phyloP scores from a whole-genome alignment of 1,140 invertebrate genomes.

The Drosophila ohnishii region DNA sequence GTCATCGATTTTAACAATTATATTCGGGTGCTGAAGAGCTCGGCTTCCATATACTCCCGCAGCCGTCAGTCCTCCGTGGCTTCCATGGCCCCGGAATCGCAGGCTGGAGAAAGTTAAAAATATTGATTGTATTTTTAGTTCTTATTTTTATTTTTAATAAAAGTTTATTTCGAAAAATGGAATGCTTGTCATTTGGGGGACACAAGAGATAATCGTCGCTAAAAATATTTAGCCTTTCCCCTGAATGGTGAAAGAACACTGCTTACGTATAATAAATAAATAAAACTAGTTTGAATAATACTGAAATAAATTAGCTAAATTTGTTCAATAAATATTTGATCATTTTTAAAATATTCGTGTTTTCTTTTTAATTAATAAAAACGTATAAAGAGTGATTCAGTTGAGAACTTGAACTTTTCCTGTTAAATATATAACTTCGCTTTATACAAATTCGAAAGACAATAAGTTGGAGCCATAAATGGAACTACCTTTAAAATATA shows the following conservation, averaged over 20 bases:
- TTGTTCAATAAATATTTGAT: not conserved
- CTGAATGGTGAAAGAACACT: not conserved
- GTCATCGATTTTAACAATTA: slow-evolving; percentile 89
- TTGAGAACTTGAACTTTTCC: not conserved
- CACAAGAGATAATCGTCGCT: slow-evolving; percentile 1
- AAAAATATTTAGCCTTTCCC: not conserved
- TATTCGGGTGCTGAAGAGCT: slow-evolving; percentile 85
- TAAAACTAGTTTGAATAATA: slow-evolving; percentile 2
- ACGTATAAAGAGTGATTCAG: no score
- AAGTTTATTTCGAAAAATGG: slow-evolving; percentile 49
- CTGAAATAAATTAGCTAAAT: not conserved
- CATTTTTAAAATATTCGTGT: no score
- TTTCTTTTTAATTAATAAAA: not conserved
- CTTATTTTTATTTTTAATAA: slow-evolving; percentile 30
- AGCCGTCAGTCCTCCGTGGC: slow-evolving; percentile 71
- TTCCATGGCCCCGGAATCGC: slow-evolving; percentile 44
- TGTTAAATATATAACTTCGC: not conserved
- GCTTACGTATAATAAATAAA: not conserved
- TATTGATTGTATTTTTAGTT: not conserved
- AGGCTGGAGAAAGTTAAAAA: slow-evolving; percentile 18
- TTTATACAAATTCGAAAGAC: not conserved
- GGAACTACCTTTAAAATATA: not conserved
- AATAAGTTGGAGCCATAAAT: not conserved
- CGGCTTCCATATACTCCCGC: slow-evolving; percentile 72
- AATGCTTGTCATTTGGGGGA: slow-evolving; percentile 28